Evolutionary conservation across 2,113 vertebrate genomes (phyloP).

Genomic region (Tautogolabrus adspersus): DNA sequence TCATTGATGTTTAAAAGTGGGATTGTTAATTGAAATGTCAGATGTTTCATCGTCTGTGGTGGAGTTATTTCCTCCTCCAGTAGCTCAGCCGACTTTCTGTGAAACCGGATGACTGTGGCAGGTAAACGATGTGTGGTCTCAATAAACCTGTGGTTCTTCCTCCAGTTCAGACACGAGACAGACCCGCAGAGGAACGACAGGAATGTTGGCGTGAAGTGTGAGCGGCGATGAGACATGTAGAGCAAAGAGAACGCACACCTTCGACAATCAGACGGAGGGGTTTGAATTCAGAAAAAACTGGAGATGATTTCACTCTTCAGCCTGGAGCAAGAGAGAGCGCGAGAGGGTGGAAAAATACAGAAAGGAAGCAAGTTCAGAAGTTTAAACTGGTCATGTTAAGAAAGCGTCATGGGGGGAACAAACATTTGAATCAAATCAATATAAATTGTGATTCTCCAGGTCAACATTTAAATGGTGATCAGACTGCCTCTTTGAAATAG

Average conservation of each 20-base stretch:
- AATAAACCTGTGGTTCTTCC: neutral
- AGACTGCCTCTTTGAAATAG: no score
- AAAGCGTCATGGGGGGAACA: no score
- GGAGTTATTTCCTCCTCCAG: neutral
- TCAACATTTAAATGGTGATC: no score
- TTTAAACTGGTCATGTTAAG: no score
- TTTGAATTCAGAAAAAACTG: neutral
- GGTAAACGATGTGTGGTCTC: no score
- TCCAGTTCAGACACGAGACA: neutral
- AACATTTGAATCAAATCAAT: no score
- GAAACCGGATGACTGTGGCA: no score
- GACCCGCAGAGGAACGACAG: neutral
- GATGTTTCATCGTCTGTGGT: neutral
- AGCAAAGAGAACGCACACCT: neutral
- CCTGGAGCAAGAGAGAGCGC: neutral
- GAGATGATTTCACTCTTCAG: neutral
- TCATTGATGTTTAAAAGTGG: no score
- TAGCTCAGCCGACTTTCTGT: neutral
- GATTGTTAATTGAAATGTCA: neutral
- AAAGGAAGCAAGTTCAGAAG: neutral
- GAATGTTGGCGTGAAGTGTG: conserved; percentile 7
- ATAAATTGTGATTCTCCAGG: no score
- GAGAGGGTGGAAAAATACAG: conserved; percentile 10
- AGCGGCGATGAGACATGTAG: neutral
- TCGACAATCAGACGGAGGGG: neutral